Percentiles rank a stretch among this genome's conserved stretches.
Conservation (phyloP, 2,113 vertebrate species). For the Galeopterus variegatus region DNA sequence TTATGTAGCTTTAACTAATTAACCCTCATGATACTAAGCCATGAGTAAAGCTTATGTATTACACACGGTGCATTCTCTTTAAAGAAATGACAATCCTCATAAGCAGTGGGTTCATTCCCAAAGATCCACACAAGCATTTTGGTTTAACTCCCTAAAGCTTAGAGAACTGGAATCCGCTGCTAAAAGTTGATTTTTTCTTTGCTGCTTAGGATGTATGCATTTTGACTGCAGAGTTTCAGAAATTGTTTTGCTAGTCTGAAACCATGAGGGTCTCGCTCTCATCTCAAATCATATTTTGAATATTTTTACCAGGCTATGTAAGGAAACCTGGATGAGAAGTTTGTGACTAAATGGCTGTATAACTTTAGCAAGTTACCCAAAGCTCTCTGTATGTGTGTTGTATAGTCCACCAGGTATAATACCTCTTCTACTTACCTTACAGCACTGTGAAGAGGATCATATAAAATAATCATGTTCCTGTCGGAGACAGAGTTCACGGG, state of each 20-base stretch:
- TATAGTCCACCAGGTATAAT: not conserved
- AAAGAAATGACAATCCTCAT: not conserved
- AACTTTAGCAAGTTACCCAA: not conserved
- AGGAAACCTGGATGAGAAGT: not conserved
- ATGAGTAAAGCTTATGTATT: not conserved
- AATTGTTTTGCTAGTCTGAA: slow-evolving; percentile 28
- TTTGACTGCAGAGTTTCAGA: slow-evolving; percentile 43
- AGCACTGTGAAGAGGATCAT: not conserved
- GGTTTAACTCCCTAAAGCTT: not conserved
- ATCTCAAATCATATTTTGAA: not conserved
- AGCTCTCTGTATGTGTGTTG: not conserved
- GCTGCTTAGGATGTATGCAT: not conserved
- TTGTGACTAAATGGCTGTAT: not conserved
- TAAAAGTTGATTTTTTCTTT: not conserved
- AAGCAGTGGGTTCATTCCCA: not conserved
- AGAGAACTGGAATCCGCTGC: not conserved
- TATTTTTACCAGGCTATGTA: not conserved
- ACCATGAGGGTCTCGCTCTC: not conserved
- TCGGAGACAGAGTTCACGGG: no score
- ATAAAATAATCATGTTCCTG: not conserved
- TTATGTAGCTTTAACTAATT: slow-evolving; percentile 64
- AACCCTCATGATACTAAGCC: slow-evolving; percentile 51
- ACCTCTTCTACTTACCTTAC: not conserved
- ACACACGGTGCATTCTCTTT: not conserved
- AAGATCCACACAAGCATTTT: not conserved